A percentile compares a stretch with the other conserved stretches of the same genome.
Conservation (phyloP, 2,113 vertebrate species). For the Castor canadensis region DNA sequence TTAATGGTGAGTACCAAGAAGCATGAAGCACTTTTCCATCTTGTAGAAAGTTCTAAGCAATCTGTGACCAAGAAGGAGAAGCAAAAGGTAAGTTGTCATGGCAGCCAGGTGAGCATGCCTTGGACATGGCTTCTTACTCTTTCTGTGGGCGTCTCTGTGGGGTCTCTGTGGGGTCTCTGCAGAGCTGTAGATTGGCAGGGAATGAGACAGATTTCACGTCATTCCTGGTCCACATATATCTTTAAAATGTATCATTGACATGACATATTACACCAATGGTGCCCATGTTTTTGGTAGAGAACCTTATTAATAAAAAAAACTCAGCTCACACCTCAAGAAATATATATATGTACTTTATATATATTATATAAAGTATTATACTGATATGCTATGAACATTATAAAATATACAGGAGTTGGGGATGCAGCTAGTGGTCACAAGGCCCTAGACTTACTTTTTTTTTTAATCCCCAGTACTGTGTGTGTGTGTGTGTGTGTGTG, state of each 20-base stretch:
- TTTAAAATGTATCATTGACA: neutral
- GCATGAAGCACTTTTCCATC: slow-evolving; percentile 90
- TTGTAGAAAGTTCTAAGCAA: slow-evolving; percentile 89
- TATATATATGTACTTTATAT: neutral
- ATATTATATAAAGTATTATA: neutral
- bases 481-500: too few species aligned
- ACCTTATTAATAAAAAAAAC: neutral
- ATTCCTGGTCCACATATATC: neutral
- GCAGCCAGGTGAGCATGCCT: neutral
- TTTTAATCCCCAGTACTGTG: too few species aligned
- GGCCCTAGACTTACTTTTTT: too few species aligned
- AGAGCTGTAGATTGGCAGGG: neutral
- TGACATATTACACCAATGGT: neutral
- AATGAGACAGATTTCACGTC: neutral
- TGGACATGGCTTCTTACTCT: neutral
- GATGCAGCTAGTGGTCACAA: too few species aligned
- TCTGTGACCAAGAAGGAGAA: slow-evolving; percentile 88
- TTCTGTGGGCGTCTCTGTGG: too few species aligned
- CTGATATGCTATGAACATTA: neutral
- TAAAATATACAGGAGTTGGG: neutral
- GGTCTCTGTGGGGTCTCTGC: neutral
- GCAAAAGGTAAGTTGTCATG: slow-evolving; percentile 84
- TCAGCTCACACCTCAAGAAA: neutral
- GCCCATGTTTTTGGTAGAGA: neutral
- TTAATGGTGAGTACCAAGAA: slow-evolving; percentile 87